Percentiles rank a stretch among this genome's conserved stretches.
Evolutionary conservation across 2,797 vertebrate genomes (phyloP).

Genomic region (Anguilla obscura): DNA sequence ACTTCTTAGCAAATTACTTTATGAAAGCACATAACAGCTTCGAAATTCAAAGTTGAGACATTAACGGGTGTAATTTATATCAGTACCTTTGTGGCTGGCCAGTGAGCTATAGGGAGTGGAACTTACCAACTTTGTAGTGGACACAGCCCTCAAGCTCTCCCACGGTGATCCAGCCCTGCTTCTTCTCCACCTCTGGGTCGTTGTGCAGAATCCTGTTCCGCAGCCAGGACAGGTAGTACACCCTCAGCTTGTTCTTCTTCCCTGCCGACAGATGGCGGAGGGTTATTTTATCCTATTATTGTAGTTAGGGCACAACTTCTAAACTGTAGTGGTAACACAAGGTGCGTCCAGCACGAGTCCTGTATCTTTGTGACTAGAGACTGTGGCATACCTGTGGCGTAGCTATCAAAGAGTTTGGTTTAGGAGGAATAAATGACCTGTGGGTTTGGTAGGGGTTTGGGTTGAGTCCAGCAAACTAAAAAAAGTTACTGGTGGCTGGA

Average conservation of each 20-base stretch:
- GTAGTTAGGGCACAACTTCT: neutral
- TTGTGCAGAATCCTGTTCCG: constrained; percentile 97
- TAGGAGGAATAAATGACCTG: neutral
- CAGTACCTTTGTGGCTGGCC: neutral
- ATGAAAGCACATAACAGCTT: no score
- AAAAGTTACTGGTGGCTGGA: neutral
- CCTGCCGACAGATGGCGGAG: constrained; percentile 62
- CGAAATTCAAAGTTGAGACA: no score
- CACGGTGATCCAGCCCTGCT: constrained; percentile 97
- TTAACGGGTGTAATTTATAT: no score
- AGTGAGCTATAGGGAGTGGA: neutral
- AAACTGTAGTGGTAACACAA: neutral
- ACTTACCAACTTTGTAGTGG: constrained; percentile 98
- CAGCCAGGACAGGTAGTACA: constrained; percentile 98
- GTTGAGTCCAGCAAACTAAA: neutral
- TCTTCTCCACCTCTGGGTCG: constrained; percentile 97
- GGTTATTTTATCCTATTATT: neutral
- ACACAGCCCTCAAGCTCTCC: constrained; percentile 97
- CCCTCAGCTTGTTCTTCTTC: constrained; percentile 98
- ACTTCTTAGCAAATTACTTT: no score
- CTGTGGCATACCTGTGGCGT: neutral
- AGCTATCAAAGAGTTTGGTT: neutral
- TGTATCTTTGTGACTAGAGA: neutral
- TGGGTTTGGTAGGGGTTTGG: neutral
- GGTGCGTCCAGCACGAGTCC: neutral